phyloP scores from a whole-genome alignment of 2,113 vertebrate species.

The Oceanodroma tethys region DNA sequence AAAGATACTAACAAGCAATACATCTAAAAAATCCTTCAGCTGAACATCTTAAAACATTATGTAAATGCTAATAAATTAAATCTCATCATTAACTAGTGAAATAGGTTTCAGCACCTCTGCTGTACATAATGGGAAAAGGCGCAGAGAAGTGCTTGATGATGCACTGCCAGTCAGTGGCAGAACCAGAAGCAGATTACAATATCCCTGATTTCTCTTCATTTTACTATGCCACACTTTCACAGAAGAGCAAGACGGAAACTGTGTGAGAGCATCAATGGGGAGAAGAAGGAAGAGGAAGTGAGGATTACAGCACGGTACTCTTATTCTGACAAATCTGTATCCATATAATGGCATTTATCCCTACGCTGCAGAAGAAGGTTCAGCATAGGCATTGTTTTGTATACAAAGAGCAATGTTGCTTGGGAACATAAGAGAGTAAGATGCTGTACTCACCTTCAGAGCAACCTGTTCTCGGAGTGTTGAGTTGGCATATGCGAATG shows the following conservation, averaged over 20 bases:
- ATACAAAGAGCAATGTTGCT: not conserved
- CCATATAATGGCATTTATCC: not conserved
- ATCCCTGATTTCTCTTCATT: not conserved
- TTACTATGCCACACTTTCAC: not conserved
- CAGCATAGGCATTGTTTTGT: not conserved
- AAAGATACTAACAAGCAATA: not conserved
- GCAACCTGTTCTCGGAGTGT: constrained; percentile 92
- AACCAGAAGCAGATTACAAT: not conserved
- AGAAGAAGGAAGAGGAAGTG: not conserved
- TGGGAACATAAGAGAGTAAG: not conserved
- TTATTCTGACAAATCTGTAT: not conserved
- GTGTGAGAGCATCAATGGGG: not conserved
- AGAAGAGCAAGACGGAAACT: not conserved
- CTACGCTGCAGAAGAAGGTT: not conserved
- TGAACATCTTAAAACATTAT: not conserved
- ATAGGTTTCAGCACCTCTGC: not conserved
- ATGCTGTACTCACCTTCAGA: constrained; percentile 82
- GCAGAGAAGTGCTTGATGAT: not conserved
- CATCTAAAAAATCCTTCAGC: not conserved
- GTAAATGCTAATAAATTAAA: not conserved
- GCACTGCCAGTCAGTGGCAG: not conserved
- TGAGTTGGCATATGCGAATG: constrained; percentile 94
- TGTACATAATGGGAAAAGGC: not conserved
- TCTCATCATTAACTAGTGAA: not conserved
- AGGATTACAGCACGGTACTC: not conserved